These are phyloP conservation scores for Drosophila quadrilineata DNA, from an alignment of 1,140 invertebrate species.

Conservation along the genomic window DNA sequence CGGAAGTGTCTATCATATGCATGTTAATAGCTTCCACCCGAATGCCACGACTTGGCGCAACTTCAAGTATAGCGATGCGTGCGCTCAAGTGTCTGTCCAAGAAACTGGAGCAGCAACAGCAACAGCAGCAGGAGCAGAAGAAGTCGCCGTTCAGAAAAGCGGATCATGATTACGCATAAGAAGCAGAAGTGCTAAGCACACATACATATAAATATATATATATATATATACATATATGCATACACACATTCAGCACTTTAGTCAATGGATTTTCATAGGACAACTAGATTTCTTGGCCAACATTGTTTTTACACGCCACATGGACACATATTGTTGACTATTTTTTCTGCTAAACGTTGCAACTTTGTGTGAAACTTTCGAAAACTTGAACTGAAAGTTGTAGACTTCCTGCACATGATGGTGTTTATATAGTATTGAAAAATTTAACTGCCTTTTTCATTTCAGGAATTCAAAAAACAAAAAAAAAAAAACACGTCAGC, in stretches of 20 bases:
- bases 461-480: conserved; percentile 31
- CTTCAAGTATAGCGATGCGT: neutral
- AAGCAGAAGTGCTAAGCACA: conserved; percentile 12
- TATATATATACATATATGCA: too few relatives aligned
- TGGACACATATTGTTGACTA: too few relatives aligned
- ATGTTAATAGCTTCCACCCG: conserved; percentile 68
- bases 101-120: conserved; percentile 5
- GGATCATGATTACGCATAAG: conserved; percentile 9
- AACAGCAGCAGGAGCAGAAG: conserved; percentile 4
- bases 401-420: too few relatives aligned
- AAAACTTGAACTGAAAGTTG: too few relatives aligned
- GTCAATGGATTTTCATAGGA: too few relatives aligned
- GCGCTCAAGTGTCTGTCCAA: neutral
- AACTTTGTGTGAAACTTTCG: too few relatives aligned
- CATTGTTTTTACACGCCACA: too few relatives aligned
- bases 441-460: too few relatives aligned
- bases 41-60: conserved; percentile 11
- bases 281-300: too few relatives aligned
- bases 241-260: too few relatives aligned
- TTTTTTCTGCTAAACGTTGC: too few relatives aligned
- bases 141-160: neutral
- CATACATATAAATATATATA: neutral
- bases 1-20: conserved; percentile 78
- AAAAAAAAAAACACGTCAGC: conserved; percentile 38
- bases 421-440: too few relatives aligned